A percentile compares a stretch with the other conserved stretches of the same genome.
phyloP scores from a whole-genome alignment of 92 coral and sea anemone species.

The Paramuricea clavata region DNA sequence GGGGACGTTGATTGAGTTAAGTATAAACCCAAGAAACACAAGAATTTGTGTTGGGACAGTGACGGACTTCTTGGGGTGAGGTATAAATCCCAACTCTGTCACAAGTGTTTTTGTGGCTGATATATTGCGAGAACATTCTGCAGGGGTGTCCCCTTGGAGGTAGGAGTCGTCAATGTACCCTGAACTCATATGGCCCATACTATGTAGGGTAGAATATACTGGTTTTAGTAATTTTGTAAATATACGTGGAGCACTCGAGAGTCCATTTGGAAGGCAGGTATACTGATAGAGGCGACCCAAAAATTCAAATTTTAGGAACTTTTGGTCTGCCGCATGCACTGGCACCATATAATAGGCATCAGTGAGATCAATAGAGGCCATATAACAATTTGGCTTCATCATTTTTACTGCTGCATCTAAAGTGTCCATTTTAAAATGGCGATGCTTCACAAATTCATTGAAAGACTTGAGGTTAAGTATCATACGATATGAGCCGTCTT shows the following conservation, averaged over 20 bases:
- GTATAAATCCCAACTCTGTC: constrained; percentile 49
- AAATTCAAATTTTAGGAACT: constrained; percentile 57
- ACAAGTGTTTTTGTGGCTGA: constrained; percentile 38
- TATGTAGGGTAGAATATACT: constrained; percentile 41
- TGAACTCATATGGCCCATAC: constrained; percentile 21
- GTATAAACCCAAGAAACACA: constrained; percentile 56
- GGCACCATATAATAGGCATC: constrained; percentile 70
- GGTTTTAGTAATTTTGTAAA: constrained; percentile 71
- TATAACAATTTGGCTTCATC: constrained; percentile 40
- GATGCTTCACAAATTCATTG: constrained; percentile 57
- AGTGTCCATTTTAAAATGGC: constrained; percentile 58
- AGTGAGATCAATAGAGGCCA: constrained; percentile 42
- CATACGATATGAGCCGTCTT: constrained; percentile 54
- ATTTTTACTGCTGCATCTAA: constrained; percentile 28
- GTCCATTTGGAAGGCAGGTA: constrained; percentile 73
- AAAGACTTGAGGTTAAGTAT: constrained; percentile 46
- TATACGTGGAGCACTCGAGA: constrained; percentile 60
- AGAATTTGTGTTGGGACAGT: constrained; percentile 18
- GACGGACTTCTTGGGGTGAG: constrained; percentile 55
- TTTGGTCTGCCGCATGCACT: constrained; percentile 40
- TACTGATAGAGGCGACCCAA: constrained; percentile 52
- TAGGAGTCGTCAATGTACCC: constrained; percentile 70
- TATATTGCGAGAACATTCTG: constrained; percentile 52
- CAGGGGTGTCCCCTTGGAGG: constrained; percentile 57
- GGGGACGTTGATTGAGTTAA: constrained; percentile 57